These are phyloP conservation scores for Phlogophora meticulosa DNA, from an alignment of 2,888 invertebrate species.

Conservation along the genomic window DNA sequence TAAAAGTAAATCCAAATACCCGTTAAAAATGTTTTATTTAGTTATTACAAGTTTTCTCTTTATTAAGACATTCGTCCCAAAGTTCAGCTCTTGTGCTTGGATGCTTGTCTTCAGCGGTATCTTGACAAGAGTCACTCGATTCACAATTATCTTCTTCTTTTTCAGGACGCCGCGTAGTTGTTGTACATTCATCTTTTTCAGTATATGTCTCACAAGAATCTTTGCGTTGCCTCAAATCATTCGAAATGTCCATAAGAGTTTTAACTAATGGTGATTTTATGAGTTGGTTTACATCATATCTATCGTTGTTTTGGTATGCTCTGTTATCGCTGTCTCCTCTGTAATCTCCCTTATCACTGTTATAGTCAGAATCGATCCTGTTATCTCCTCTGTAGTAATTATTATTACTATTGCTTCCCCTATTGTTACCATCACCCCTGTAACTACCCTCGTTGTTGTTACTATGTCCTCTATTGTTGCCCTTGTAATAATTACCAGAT, in stretches of 20 bases:
- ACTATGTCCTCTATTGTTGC: background rate
- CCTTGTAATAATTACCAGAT: no score
- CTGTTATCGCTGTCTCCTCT: constrained; percentile 23
- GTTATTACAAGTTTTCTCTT: background rate
- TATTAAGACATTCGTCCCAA: constrained; percentile 2
- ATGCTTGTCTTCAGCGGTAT: constrained; percentile 2
- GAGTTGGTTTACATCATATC: constrained; percentile 23
- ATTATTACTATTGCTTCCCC: constrained; percentile 2
- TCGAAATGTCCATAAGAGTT: constrained; percentile 45
- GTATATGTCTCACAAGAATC: constrained; percentile 39
- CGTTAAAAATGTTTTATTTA: constrained; percentile 36
- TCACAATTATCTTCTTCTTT: constrained; percentile 25
- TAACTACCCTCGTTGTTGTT: background rate
- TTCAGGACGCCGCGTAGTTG: constrained; percentile 4
- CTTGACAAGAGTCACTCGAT: background rate
- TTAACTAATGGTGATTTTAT: constrained; percentile 44
- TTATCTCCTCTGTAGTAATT: constrained; percentile 17
- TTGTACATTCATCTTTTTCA: background rate
- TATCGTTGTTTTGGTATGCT: constrained; percentile 4
- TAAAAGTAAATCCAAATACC: constrained; percentile 5
- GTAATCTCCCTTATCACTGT: background rate
- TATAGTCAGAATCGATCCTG: background rate
- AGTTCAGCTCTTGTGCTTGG: constrained; percentile 49
- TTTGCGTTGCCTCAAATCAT: constrained; percentile 39
- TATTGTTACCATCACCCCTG: constrained; percentile 8